Evolutionary conservation across 2,888 invertebrate genomes (phyloP), one percentile per base, ranked within the genome.

Genomic region (Molanna angustata): DNA sequence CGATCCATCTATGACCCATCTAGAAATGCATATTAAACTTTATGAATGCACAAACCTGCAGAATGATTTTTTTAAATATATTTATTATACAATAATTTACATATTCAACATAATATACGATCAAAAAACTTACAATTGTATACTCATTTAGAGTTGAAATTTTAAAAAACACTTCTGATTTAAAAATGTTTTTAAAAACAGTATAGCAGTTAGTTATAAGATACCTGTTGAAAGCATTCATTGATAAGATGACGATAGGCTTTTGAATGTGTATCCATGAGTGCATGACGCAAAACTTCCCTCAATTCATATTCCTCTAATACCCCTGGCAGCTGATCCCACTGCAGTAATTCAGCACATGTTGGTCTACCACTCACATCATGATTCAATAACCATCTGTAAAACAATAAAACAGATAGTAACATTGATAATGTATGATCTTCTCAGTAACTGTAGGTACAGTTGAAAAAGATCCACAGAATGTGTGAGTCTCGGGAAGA

Each of bases 221-320:
- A 67, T 66, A 56, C 59, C 52, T 57, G 59, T 45, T 56, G 59
- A 21, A 59, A 59, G 32, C 59, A 59, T 2, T 56, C 3, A 75
- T 75, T 57, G 1, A 88, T 79, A 20, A 88, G 71, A 68, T 84
- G 79, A 64, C 86, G 86, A 69, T 91, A 91, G 0, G 83, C 81
- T 70, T 87, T 88, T 66, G 85, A 85, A 67, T 88, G 86, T 1
- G 90, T 84, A 66, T 92, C 90, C 11, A 84, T 83, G 1, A 97
- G 74, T 0, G 91, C 90, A 61, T 90, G 88, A 0, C 87, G 78
- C 11, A 96, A 74, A 65, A 91, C 82, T 61, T 93, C 92, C 46
- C 89, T 85, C 1, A 95, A 69, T 57, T 91, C 88, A 0, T 86
- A 85, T 60, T 94, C 93, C 63, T 93, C 91, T n/a, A 94, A 78